Conservation (phyloP, 2,113 vertebrate genomes). For the Myanophis thanlyinensis region DNA sequence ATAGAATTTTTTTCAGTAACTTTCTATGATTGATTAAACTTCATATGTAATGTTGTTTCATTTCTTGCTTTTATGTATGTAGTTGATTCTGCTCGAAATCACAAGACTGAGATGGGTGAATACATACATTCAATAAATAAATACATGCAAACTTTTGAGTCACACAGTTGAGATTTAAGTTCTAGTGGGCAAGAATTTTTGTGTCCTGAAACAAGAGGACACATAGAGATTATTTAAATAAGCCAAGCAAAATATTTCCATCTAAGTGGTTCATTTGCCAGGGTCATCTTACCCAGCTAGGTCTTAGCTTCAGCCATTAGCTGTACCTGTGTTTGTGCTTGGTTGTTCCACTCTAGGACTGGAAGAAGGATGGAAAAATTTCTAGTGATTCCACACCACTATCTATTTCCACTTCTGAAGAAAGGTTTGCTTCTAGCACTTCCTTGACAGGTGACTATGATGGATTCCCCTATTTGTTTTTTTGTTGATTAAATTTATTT, state of each 20-base stretch:
- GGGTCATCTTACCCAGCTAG: background rate
- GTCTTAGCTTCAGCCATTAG: background rate
- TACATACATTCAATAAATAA: background rate
- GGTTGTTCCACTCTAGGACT: background rate
- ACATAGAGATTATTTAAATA: background rate
- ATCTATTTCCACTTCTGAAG: background rate
- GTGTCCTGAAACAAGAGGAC: background rate
- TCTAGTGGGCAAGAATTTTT: background rate
- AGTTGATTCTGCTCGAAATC: background rate
- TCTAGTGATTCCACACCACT: background rate
- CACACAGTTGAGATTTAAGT: background rate
- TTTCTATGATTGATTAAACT: background rate
- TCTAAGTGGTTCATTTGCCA: background rate
- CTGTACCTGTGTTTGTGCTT: background rate
- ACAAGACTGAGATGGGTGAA: background rate
- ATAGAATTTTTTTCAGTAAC: background rate
- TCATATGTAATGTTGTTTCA: background rate
- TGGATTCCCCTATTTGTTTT: background rate
- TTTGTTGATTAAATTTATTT: background rate
- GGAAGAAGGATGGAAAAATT: background rate
- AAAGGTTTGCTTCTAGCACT: background rate
- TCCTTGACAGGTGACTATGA: background rate
- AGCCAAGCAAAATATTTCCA: background rate
- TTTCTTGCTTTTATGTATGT: background rate
- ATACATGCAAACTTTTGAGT: background rate